phyloP scores from a whole-genome alignment of 1,140 invertebrate species.

The Drosophila tristis region DNA sequence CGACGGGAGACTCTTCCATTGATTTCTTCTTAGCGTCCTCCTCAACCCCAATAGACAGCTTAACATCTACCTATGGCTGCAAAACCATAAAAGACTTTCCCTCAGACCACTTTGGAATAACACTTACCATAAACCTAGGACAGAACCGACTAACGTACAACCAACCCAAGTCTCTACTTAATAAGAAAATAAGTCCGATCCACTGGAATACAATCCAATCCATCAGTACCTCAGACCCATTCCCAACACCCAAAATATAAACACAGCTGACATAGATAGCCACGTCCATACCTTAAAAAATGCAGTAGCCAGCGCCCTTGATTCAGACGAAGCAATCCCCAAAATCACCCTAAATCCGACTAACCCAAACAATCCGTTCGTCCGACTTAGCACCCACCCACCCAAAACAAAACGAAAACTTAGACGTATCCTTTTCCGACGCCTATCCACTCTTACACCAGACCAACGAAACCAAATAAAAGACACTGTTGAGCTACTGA shows the following conservation, averaged over 20 bases:
- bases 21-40: too few relatives aligned
- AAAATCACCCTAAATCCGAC: neutral
- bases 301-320: neutral
- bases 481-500: too few relatives aligned
- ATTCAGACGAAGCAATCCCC: slow-evolving; percentile 6
- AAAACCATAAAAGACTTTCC: too few relatives aligned
- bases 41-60: too few relatives aligned
- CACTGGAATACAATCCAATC: neutral
- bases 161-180: neutral
- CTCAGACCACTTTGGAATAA: slow-evolving; percentile 18
- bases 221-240: neutral
- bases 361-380: neutral
- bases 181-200: neutral
- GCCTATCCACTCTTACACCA: too few relatives aligned
- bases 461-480: too few relatives aligned
- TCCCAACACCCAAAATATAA: neutral
- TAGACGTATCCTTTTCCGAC: neutral
- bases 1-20: too few relatives aligned
- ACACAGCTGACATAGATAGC: neutral
- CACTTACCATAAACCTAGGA: neutral
- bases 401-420: neutral
- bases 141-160: neutral
- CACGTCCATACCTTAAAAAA: neutral
- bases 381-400: neutral
- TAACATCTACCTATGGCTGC: too few relatives aligned